Percentiles rank a stretch among this genome's conserved stretches.
These are phyloP conservation scores for Euwallacea fornicatus DNA, from an alignment of 1,140 invertebrate genomes.

Conservation along the genomic window DNA sequence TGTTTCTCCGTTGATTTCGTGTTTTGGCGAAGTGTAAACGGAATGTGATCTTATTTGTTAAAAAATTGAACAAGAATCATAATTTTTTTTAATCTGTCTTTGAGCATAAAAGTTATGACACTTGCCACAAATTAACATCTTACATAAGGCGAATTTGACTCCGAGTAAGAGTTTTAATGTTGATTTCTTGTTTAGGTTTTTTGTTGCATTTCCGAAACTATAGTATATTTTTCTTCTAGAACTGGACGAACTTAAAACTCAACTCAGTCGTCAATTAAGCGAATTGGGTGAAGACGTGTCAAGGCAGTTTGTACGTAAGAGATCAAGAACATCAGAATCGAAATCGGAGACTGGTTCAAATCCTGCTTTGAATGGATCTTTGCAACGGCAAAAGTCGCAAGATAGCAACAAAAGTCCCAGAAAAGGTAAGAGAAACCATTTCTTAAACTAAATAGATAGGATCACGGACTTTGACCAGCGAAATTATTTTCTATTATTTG, in stretches of 20 bases:
- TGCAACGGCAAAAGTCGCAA: constrained; percentile 44
- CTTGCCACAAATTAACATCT: too few species aligned
- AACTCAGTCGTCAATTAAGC: constrained; percentile 59
- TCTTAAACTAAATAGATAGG: neutral
- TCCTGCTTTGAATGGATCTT: constrained; percentile 38
- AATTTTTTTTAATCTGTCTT: too few species aligned
- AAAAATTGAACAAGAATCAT: neutral
- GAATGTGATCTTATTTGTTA: neutral
- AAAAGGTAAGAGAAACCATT: constrained; percentile 28
- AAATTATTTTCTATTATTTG: too few species aligned
- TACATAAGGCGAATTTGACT: too few species aligned
- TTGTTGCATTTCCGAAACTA: neutral
- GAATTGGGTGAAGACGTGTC: constrained; percentile 62
- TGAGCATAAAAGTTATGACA: too few species aligned
- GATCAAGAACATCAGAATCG: constrained; percentile 62
- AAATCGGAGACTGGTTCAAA: constrained; percentile 60
- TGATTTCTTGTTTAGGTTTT: too few species aligned
- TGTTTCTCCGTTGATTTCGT: too few species aligned
- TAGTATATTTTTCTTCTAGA: constrained; percentile 56
- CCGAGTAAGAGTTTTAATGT: too few species aligned
- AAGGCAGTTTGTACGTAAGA: constrained; percentile 62
- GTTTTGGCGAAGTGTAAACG: too few species aligned
- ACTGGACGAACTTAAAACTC: constrained; percentile 73
- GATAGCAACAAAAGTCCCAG: constrained; percentile 43
- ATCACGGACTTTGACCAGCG: neutral